Percentiles rank a stretch among this genome's conserved stretches.
Conservation (phyloP, 2,888 invertebrate genomes). For the Punctoribates punctum region DNA sequence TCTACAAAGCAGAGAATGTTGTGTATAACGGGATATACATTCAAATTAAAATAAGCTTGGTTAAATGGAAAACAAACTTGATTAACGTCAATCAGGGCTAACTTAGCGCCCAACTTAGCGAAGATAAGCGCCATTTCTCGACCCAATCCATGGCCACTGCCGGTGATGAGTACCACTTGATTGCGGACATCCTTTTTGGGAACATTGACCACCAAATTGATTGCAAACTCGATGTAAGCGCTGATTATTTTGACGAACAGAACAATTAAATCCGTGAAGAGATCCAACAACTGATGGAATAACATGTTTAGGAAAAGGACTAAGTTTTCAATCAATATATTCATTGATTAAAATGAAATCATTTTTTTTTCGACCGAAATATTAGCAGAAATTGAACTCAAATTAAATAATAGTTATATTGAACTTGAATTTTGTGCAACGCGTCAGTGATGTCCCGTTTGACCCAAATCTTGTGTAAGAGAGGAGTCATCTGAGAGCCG, state of each 20-base stretch:
- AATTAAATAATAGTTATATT: not conserved
- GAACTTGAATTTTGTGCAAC: constrained; percentile 17
- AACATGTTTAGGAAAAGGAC: not conserved
- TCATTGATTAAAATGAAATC: not conserved
- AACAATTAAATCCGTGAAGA: not conserved
- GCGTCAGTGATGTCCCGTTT: not conserved
- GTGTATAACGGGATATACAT: no score
- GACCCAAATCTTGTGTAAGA: not conserved
- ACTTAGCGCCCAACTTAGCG: constrained; percentile 28
- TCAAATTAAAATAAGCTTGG: no score
- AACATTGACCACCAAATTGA: constrained; percentile 15
- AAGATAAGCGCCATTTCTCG: constrained; percentile 35
- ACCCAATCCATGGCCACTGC: constrained; percentile 41
- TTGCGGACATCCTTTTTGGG: constrained; percentile 26
- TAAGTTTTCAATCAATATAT: not conserved
- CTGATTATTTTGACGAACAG: constrained; percentile 22
- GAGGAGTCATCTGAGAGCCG: no score
- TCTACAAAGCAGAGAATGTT: no score
- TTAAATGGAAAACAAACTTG: constrained; percentile 2
- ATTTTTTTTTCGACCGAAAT: not conserved
- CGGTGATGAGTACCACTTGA: constrained; percentile 38
- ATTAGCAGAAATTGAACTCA: not conserved
- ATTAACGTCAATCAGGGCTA: constrained; percentile 41
- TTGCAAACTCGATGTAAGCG: constrained; percentile 3
- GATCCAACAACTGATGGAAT: not conserved